Base-by-base conservation (phyloP, 1,140 invertebrate genomes). In the Danaus melanippus region DNA sequence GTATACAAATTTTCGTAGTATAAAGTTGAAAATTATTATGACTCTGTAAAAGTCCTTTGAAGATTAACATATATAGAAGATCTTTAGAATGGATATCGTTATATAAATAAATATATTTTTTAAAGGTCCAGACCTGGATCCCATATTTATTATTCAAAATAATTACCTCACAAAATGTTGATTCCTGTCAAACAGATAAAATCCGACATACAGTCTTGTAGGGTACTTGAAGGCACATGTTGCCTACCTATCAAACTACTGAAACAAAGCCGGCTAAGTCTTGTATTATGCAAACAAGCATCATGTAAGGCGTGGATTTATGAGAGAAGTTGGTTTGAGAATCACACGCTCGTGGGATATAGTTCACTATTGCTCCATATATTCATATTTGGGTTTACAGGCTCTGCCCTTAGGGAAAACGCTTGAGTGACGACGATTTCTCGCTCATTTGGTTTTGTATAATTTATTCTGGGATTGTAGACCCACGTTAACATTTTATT, bases 241-340 rank as follows among this genome's bases (percentile, higher is more conserved):
- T 71, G 58, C 64, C 64, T 67, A 79, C 74, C 72, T 78, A 80
- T 82, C 79, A 82, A 83, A 79, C 74, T 81, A 60, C 55, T 61
- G 65, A 71, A 82, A 86, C 83, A 84, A 82, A 83, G 76, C 82
- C 75, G 78, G 72, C 79, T 85, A 82, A 84, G 80, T 84, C 80
- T 79, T 84, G 76, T 86, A 86, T 86, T 86, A 86, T 86, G 80
- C 83, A 86, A 86, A 86, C 78, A 78, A 77, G 79, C 76, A 86
- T 86, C 76, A 84, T 79, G 76, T 82, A 84, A 84, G 79, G 79
- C 79, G 74, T 76, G 75, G 79, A 86, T 86, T 84, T 86, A 86
- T 86, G 83, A 77, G 78, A 59, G 71, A 84, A 84, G 77, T 84
- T 86, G 68, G 73, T 73, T 32, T 72, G 75, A 69, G 73, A 74